phyloP scores from a whole-genome alignment of 2,888 invertebrate species.

The Synanthedon vespiformis region DNA sequence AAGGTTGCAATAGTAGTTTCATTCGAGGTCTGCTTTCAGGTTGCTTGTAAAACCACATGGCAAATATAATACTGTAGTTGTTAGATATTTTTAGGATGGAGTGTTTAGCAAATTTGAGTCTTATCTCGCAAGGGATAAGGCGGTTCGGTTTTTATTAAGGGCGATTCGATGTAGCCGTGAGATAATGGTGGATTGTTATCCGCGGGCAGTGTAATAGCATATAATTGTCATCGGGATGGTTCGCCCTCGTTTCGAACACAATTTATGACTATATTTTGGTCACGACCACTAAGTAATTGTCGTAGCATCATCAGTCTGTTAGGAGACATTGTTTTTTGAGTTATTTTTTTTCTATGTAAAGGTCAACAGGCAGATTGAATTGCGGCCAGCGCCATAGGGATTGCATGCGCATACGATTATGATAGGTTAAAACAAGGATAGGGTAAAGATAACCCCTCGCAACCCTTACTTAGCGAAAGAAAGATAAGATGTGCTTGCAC shows the following conservation, averaged over 20 bases:
- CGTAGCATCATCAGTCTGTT: conserved; percentile 29
- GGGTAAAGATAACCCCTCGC: too few relatives aligned
- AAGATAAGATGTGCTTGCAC: too few relatives aligned
- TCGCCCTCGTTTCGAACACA: conserved; percentile 36
- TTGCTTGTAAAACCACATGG: conserved; percentile 7
- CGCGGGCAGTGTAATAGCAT: conserved; percentile 33
- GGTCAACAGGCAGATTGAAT: too few relatives aligned
- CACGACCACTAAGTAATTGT: conserved; percentile 53
- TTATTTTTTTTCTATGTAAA: not conserved
- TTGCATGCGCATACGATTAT: too few relatives aligned
- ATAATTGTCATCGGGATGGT: conserved; percentile 50
- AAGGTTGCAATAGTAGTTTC: not conserved
- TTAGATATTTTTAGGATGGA: not conserved
- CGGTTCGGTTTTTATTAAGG: not conserved
- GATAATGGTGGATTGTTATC: not conserved
- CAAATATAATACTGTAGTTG: conserved; percentile 11
- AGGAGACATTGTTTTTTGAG: conserved; percentile 19
- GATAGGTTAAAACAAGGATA: too few relatives aligned
- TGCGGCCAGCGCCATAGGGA: too few relatives aligned
- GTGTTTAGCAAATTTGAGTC: not conserved
- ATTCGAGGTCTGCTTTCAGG: not conserved
- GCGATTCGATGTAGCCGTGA: not conserved
- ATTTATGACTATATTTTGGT: conserved; percentile 54
- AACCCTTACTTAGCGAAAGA: too few relatives aligned
- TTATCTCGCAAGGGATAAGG: not conserved